These are phyloP conservation scores for Daubentonia madagascariensis DNA, from an alignment of 2,113 vertebrate species.

Conservation along the genomic window DNA sequence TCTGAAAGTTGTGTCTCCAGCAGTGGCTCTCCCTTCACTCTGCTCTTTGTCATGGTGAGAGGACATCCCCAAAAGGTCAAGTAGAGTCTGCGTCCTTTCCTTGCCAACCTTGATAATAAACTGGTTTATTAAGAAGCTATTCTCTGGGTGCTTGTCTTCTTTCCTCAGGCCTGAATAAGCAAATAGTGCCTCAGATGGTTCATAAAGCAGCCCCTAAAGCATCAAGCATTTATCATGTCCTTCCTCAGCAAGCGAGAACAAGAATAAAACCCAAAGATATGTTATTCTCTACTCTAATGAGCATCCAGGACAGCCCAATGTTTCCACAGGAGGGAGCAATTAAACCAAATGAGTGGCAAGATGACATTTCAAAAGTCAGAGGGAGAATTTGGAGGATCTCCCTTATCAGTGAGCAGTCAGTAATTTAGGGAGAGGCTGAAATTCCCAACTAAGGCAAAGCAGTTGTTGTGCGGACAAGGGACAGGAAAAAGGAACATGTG, in stretches of 20 bases:
- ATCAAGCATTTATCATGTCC: background rate
- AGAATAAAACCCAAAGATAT: conserved; percentile 16
- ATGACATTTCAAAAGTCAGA: conserved; percentile 66
- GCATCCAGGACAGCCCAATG: conserved; percentile 40
- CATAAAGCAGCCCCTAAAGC: background rate
- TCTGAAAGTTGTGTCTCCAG: background rate
- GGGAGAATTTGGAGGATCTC: background rate
- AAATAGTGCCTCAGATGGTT: background rate
- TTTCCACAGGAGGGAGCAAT: conserved; percentile 73
- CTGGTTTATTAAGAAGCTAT: conserved; percentile 15
- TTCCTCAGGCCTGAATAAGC: background rate
- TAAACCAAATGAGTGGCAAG: conserved; percentile 71
- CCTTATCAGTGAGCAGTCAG: conserved; percentile 67
- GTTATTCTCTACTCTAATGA: conserved; percentile 47
- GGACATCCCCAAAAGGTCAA: background rate
- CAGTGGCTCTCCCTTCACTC: background rate
- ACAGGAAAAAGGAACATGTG: background rate
- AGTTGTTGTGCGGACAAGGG: background rate
- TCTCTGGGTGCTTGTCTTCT: background rate
- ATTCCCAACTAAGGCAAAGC: conserved; percentile 40
- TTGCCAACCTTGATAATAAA: background rate
- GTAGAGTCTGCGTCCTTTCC: background rate
- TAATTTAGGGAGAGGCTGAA: background rate
- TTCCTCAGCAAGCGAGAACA: background rate
- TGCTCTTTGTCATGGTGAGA: rapidly evolving